A percentile compares a stretch with the other conserved stretches of the same genome.
These are phyloP conservation scores for Danio choprae DNA, from an alignment of 2,797 vertebrate genomes.

Conservation along the genomic window DNA sequence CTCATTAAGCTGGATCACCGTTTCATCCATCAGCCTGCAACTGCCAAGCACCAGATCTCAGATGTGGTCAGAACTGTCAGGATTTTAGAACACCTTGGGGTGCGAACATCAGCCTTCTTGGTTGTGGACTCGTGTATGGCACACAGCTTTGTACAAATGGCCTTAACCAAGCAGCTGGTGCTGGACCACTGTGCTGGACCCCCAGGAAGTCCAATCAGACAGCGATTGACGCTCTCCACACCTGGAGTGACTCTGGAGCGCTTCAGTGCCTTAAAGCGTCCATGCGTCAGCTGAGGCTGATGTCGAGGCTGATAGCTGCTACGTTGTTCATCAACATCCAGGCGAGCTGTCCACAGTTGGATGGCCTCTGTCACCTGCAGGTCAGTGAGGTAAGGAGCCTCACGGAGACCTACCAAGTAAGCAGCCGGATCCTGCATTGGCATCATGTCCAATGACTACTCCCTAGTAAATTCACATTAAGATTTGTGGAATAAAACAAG, in stretches of 20 bases:
- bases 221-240: not conserved
- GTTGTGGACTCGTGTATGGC: not conserved
- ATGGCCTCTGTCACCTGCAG: constrained; percentile 23
- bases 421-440: constrained; percentile 30
- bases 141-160: not conserved
- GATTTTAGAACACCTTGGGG: too few relatives aligned
- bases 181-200: constrained; percentile 23
- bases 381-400: constrained; percentile 28
- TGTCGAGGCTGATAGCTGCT: constrained; percentile 13
- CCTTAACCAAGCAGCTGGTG: constrained; percentile 21
- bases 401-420: constrained; percentile 18
- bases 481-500: not conserved
- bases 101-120: constrained; percentile 3
- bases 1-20: too few relatives aligned
- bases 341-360: constrained; percentile 3
- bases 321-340: not conserved
- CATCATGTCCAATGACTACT: constrained; percentile 23
- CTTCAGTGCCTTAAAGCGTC: not conserved
- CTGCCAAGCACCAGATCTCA: too few relatives aligned
- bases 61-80: too few relatives aligned
- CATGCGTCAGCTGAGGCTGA: constrained; percentile 16
- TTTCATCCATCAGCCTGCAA: too few relatives aligned
- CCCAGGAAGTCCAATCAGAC: constrained; percentile 28
- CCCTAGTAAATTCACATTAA: constrained; percentile 10
- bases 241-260: not conserved